Conservation (phyloP, 2,797 vertebrate genomes). For the Spinus olivaceus region DNA sequence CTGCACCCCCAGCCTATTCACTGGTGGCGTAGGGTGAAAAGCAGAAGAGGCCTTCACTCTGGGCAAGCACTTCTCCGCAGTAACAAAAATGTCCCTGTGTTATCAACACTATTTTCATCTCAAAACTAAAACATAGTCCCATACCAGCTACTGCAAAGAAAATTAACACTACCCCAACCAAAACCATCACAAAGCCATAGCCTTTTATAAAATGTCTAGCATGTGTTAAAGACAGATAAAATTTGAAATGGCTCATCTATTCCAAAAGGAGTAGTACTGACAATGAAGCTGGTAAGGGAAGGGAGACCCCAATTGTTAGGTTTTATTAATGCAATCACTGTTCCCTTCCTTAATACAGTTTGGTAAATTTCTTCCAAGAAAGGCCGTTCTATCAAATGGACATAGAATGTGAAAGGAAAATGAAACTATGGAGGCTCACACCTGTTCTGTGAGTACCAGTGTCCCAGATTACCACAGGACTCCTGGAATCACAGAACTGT, state of each 20-base stretch:
- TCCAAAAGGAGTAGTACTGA: not conserved
- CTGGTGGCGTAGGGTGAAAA: fast-evolving
- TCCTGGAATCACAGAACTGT: not conserved
- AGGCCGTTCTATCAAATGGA: not conserved
- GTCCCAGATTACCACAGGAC: not conserved
- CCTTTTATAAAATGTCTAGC: not conserved
- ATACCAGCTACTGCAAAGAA: not conserved
- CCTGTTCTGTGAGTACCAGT: not conserved
- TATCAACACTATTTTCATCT: not conserved
- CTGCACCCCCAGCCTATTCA: not conserved
- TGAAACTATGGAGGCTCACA: not conserved
- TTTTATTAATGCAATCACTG: not conserved
- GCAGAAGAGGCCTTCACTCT: not conserved
- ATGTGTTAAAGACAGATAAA: not conserved
- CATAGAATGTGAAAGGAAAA: not conserved
- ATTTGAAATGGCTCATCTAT: not conserved
- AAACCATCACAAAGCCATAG: not conserved
- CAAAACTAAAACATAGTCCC: not conserved
- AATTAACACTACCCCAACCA: not conserved
- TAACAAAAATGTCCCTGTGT: not conserved
- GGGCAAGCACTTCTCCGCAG: not conserved
- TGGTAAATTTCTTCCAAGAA: not conserved
- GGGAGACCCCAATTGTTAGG: not conserved
- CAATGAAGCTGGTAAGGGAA: not conserved
- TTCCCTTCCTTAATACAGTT: not conserved